Evolutionary conservation across 2,113 vertebrate genomes (phyloP).

Genomic region (Bucco capensis): DNA sequence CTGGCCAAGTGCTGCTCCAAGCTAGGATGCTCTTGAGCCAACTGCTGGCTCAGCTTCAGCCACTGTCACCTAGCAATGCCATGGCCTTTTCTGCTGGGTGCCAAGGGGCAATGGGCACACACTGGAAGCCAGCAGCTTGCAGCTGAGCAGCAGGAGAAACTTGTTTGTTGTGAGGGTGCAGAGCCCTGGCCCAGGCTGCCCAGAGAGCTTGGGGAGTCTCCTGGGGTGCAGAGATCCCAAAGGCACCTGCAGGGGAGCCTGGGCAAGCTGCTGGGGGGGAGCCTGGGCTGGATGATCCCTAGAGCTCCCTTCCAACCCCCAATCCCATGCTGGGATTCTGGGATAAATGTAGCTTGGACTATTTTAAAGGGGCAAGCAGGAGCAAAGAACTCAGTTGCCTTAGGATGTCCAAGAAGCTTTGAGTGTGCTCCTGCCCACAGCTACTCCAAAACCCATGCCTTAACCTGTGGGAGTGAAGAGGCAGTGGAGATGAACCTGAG

Average conservation of each 20-base stretch:
- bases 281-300: not conserved
- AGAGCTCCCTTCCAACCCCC: not conserved
- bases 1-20: too few species aligned
- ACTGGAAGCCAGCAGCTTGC: too few species aligned
- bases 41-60: too few species aligned
- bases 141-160: too few species aligned
- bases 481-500: not conserved
- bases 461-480: not conserved
- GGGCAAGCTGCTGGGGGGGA: not conserved
- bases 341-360: not conserved
- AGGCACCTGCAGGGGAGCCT: not conserved
- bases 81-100: too few species aligned
- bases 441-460: accelerated
- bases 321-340: not conserved
- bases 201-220: not conserved
- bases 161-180: not conserved
- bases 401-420: not conserved
- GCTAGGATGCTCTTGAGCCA: too few species aligned
- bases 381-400: accelerated
- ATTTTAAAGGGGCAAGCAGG: not conserved
- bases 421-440: not conserved
- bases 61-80: too few species aligned
- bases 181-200: not conserved
- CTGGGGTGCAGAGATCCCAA: not conserved
- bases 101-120: too few species aligned